These are phyloP conservation scores for Drosophila mayri DNA, from an alignment of 1,140 invertebrate genomes.

Conservation along the genomic window DNA sequence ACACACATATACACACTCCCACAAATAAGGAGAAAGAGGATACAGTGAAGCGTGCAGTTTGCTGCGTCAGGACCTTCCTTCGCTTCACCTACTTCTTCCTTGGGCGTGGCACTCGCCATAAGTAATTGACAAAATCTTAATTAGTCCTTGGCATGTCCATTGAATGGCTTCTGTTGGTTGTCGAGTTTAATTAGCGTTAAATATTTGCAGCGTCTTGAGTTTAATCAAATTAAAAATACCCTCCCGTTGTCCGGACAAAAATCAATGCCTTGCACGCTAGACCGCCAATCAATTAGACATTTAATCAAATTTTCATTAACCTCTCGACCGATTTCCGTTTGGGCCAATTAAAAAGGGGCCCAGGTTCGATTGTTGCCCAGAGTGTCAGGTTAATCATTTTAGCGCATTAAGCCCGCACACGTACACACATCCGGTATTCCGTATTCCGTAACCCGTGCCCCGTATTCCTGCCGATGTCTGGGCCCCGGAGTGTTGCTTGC, in stretches of 20 bases:
- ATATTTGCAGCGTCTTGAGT: conserved; percentile 66
- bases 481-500: conserved; percentile 40
- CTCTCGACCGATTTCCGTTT: conserved; percentile 25
- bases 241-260: conserved; percentile 13
- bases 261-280: conserved; percentile 37
- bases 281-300: conserved; percentile 48
- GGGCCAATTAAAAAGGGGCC: conserved; percentile 55
- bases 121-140: conserved; percentile 84
- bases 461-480: conserved; percentile 12
- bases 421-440: not conserved
- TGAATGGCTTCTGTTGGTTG: conserved; percentile 75
- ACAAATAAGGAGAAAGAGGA: conserved; percentile 3
- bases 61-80: conserved; percentile 60
- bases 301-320: conserved; percentile 73
- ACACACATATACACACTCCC: conserved; percentile 20
- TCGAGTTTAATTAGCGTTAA: conserved; percentile 78
- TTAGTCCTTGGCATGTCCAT: conserved; percentile 82
- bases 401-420: conserved; percentile 15
- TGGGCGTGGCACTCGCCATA: conserved; percentile 76
- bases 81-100: not conserved
- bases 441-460: not conserved
- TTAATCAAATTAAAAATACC: conserved; percentile 79
- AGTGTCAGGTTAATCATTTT: conserved; percentile 68
- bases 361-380: conserved; percentile 33
- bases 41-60: conserved; percentile 65